Conservation (phyloP, 92 coral and sea anemone species). For the Desmophyllum pertusum region DNA sequence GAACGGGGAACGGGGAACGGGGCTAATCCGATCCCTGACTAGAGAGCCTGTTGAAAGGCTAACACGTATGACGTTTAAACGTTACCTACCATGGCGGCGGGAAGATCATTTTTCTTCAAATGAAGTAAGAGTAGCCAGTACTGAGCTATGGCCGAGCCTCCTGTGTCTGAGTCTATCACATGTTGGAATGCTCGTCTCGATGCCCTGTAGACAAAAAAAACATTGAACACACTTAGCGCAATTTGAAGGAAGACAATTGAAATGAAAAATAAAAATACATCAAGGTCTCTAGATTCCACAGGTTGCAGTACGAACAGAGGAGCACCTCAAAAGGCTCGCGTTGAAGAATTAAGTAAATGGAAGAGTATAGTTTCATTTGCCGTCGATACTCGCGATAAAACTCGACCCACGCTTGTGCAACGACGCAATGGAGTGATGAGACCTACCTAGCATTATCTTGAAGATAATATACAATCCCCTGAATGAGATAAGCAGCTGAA, state of each 20-base stretch:
- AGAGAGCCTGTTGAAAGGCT: too few relatives aligned
- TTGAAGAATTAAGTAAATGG: neutral
- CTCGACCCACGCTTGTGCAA: neutral
- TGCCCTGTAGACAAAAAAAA: conserved; percentile 33
- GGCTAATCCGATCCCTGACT: too few relatives aligned
- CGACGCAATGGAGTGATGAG: neutral
- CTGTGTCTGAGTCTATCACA: conserved; percentile 40
- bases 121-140: conserved; percentile 65
- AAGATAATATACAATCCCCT: conserved; percentile 73
- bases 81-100: conserved; percentile 27
- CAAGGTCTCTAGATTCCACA: neutral
- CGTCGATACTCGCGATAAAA: neutral
- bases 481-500: conserved; percentile 74
- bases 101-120: conserved; percentile 37
- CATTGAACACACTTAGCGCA: neutral
- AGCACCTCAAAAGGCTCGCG: neutral
- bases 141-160: conserved; percentile 62
- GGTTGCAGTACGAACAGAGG: neutral
- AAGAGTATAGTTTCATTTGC: neutral
- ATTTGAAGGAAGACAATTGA: too few relatives aligned
- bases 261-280: neutral
- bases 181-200: conserved; percentile 66
- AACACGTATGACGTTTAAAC: too few relatives aligned
- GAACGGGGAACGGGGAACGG: too few relatives aligned
- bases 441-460: conserved; percentile 82